phyloP scores from a whole-genome alignment of 2,888 invertebrate genomes.

The Erebia aethiops region DNA sequence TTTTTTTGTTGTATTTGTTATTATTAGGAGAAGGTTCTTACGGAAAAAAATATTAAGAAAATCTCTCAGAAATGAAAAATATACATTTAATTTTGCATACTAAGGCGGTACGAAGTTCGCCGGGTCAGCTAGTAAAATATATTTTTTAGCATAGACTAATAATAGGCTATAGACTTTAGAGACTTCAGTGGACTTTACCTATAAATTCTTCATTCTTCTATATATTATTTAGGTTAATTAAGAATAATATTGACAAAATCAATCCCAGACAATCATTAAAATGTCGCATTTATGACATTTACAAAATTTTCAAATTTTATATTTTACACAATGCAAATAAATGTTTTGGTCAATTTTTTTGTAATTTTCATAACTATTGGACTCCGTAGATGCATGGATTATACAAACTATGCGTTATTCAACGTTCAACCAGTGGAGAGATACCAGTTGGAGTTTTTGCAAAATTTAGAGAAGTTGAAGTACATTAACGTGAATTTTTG shows the following conservation, averaged over 20 bases:
- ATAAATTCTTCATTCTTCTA: not conserved
- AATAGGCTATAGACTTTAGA: no score
- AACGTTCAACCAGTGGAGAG: slow-evolving; percentile 48
- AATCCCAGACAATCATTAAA: not conserved
- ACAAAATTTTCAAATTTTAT: not conserved
- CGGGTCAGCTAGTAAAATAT: no score
- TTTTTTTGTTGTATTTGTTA: no score
- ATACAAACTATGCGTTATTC: slow-evolving; percentile 56
- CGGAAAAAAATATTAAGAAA: no score
- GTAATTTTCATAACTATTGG: slow-evolving; percentile 50
- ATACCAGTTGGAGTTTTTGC: slow-evolving; percentile 61
- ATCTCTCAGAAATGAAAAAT: no score
- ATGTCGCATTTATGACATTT: slow-evolving; percentile 13
- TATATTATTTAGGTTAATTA: not conserved
- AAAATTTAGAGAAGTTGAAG: slow-evolving; percentile 55
- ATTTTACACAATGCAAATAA: slow-evolving; percentile 50
- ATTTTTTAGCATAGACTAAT: no score
- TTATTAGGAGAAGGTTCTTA: no score
- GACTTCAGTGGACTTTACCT: no score
- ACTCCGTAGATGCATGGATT: slow-evolving; percentile 50
- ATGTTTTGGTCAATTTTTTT: slow-evolving; percentile 48
- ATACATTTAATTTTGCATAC: no score
- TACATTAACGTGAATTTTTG: slow-evolving; percentile 63
- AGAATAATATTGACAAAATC: not conserved
- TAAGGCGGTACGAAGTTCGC: no score